Evolutionary conservation across 1,140 invertebrate genomes (phyloP), one percentile per base, ranked within the genome.

Genomic region (Stenopsyche tienmushanensis): DNA sequence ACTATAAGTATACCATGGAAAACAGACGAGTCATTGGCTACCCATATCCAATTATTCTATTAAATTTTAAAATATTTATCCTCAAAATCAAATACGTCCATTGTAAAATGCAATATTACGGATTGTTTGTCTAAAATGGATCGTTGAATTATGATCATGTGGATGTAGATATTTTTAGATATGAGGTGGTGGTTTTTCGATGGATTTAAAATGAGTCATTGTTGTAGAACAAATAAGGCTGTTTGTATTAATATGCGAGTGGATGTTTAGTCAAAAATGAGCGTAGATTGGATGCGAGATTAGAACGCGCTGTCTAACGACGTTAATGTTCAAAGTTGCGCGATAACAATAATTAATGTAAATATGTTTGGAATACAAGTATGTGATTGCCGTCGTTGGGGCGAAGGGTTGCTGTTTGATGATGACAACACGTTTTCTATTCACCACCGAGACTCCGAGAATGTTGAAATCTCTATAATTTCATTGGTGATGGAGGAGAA

Each of bases 391-490:
- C 44, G 49, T 20, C n/a, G 8, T 52, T 2, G 49, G 10, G 20
- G 25, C 39, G 29, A 57, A 63, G 59, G 59, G 50, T 57, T 55
- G 52, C 52, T 62, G 24, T 45, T 17, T 17, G 45, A 7, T 49
- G 59, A 65, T 69, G 67, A 69, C 67, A 29, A 44, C 42, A 65
- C 63, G 64, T 25, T 69, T 69, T 69, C 58, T 53, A 69, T 69
- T 69, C 67, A 69, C 26, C 50, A 18, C 34, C 65, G 3, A 41
- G 53, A 54, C 45, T n/a, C n/a, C n/a, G n/a, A n/a, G n/a, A n/a
- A n/a, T n/a, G n/a, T n/a, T n/a, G 63, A 65, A 65, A 65, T 69
- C 67, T 69, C 58, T 55, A 45, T 24, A 42, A 63, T 58, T 69
- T 52, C 52, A 62, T 52, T 50, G 54, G 60, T n/a, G n/a, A n/a